Base-by-base conservation (phyloP, 92 coral and sea anemone species). In the Porites evermanni region DNA sequence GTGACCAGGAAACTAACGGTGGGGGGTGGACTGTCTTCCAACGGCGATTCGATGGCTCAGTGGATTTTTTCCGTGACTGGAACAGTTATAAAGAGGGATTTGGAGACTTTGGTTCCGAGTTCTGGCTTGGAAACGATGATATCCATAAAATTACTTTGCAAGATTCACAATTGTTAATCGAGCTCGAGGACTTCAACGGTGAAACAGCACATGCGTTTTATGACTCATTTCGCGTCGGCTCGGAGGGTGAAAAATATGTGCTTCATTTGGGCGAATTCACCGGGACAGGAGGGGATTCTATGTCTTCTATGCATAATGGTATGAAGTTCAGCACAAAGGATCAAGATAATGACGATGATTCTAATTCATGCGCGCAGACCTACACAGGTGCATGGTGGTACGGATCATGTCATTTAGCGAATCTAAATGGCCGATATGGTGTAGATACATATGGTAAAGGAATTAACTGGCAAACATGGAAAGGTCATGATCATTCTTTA, bases 21-120 rank as follows among this genome's bases (percentile, higher is more conserved):
- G 94, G 94, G 12, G 94, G 94, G 19, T 91, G 92, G 92, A 80
- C 86, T 47, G 88, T 91, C 65, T 84, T 91, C 26, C 94, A 91
- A 63, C 79, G 90, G 68, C 73, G 95, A 81, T 67, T 70, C 9
- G 77, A 76, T 24, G 95, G 95, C 19, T 82, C 88, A 1, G 76
- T 79, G 13, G 90, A 86, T 71, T 92, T 92, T 53, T 85, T 63
- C 50, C 75, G 77, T 12, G 83, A 71, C 80, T 82, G 95, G 90
- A 67, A 64, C 24, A 80, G 78, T 14, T 92, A 92, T 64, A 81
- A 81, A 82, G 73, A 60, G 67, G 93, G 95, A 24, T 92, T 92
- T 81, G 95, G 95, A 18, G 59, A 89, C 76, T 79, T 88, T 38
- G 13, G 64, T n/a, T 72, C 78, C 21, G 93, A 89, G 79, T 89